Percentiles rank a stretch among this genome's conserved stretches.
phyloP scores from a whole-genome alignment of 2,113 vertebrate species.

The Brachyhypopomus occidentalis region DNA sequence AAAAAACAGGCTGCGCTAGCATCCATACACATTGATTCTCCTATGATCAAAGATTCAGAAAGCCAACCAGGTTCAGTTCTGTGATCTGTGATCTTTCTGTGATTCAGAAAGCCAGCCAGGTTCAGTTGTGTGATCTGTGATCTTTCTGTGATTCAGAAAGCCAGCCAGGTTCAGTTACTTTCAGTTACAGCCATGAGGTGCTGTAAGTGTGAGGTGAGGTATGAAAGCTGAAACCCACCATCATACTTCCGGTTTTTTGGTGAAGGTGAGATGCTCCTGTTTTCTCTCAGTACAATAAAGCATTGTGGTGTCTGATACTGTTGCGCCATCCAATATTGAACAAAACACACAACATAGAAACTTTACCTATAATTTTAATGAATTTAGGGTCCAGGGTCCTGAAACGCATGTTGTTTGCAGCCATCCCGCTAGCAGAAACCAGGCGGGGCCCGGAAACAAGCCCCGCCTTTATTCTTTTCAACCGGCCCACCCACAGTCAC shows the following conservation, averaged over 20 bases:
- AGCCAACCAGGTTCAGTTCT: not conserved
- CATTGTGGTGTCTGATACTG: too few species aligned
- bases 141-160: slow-evolving; percentile 17
- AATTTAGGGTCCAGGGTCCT: too few species aligned
- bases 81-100: not conserved
- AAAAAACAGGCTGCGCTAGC: too few species aligned
- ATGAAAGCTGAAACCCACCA: not conserved
- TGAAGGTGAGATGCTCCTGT: not conserved
- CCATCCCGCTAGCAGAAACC: too few species aligned
- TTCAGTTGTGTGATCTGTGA: too few species aligned
- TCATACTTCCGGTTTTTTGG: not conserved
- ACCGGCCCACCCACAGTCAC: not conserved
- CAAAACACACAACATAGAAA: too few species aligned
- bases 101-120: slow-evolving; percentile 19
- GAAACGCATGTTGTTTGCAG: too few species aligned
- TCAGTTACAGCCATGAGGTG: not conserved
- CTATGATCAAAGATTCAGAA: slow-evolving; percentile 48
- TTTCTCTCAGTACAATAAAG: not conserved
- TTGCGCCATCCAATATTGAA: too few species aligned
- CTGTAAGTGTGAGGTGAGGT: not conserved
- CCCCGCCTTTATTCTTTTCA: too few species aligned
- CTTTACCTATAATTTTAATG: too few species aligned
- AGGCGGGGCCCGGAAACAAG: too few species aligned
- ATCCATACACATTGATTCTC: too few species aligned
- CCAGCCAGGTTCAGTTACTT: not conserved